A percentile compares a stretch with the other conserved stretches of the same genome.
Evolutionary conservation across 2,797 vertebrate genomes (phyloP).

Genomic region (Pipistrellus kuhlii): DNA sequence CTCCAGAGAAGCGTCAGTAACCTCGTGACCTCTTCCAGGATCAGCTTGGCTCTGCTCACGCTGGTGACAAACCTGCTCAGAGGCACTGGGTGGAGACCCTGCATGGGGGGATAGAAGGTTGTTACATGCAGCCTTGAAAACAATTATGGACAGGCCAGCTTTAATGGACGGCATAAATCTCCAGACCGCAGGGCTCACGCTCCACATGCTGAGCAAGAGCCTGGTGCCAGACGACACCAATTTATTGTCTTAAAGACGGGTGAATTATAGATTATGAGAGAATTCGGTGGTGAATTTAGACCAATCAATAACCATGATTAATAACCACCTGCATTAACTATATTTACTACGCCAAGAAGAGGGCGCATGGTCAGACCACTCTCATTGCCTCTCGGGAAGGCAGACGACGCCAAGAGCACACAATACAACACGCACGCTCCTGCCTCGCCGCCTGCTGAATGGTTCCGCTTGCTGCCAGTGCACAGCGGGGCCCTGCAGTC

Average conservation of each 20-base stretch:
- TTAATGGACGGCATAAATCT: constrained; percentile 73
- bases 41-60: constrained; percentile 89
- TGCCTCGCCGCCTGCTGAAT: constrained; percentile 75
- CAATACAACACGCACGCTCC: constrained; percentile 69
- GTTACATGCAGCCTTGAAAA: constrained; percentile 52
- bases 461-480: constrained; percentile 70
- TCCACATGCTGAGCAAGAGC: constrained; percentile 61
- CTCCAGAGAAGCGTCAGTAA: constrained; percentile 95
- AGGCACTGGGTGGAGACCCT: constrained; percentile 86
- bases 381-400: constrained; percentile 74
- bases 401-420: constrained; percentile 78
- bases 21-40: constrained; percentile 92
- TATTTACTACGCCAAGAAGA: constrained; percentile 62
- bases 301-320: constrained; percentile 83
- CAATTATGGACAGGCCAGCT: constrained; percentile 57
- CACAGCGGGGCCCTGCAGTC: constrained; percentile 63
- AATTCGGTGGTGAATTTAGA: constrained; percentile 65
- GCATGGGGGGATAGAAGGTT: neutral
- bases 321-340: constrained; percentile 78
- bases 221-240: constrained; percentile 66
- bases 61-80: constrained; percentile 85
- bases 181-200: constrained; percentile 43
- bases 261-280: constrained; percentile 79
- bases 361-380: constrained; percentile 52
- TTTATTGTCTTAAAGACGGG: constrained; percentile 72